Base-by-base conservation (phyloP, 35 echinoderm and acorn worm genomes). In the Apostichopus parvimensis region DNA sequence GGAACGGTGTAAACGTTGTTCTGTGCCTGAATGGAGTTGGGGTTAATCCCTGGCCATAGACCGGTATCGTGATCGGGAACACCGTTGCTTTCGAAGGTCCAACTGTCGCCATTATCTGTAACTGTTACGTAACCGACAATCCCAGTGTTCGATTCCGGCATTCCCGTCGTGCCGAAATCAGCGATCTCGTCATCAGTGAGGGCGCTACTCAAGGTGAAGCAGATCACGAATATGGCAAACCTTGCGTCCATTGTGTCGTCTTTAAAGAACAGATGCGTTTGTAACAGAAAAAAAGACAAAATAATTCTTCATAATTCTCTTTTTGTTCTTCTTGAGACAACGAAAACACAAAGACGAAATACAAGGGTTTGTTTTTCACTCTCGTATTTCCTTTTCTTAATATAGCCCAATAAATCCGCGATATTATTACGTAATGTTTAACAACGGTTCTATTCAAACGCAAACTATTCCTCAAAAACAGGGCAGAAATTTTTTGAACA, bases 41-140 rank as follows among this genome's bases (percentile, higher is more conserved):
- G 80, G 45, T 92, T 72, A 11, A 54, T 87, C 6, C 64, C 68
- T 17, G 91, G 91, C 22, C 28, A 92, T 23, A 6, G 26, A 8
- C 86, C 86, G 7, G 95, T 97, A 12, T 89, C 73, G 65, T 97
- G 95, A 34, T 97, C 95, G 0, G 95, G 93, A 17, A 96, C 73
- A 70, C 91, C 93, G 87, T 96, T 96, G 77, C 87, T 94, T 24
- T 73, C 77, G 59, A 92, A 87, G 54, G 66, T 70, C 86, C 92
- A 93, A 12, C 79, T 86, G 13, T 79, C 26, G 21, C 73, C 87
- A 52, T 59, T 58, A 21, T 90, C 81, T 4, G 54, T 87, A 6
- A 95, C 80, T 2, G 92, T 91, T 9, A 95, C 92, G 79, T 71
- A 86, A n/a, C 95, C 95, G n/a, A 57, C 73, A 55, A 93, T 6